Base-by-base conservation (phyloP, 2,888 invertebrate genomes). In the Fragum whitleyi region DNA sequence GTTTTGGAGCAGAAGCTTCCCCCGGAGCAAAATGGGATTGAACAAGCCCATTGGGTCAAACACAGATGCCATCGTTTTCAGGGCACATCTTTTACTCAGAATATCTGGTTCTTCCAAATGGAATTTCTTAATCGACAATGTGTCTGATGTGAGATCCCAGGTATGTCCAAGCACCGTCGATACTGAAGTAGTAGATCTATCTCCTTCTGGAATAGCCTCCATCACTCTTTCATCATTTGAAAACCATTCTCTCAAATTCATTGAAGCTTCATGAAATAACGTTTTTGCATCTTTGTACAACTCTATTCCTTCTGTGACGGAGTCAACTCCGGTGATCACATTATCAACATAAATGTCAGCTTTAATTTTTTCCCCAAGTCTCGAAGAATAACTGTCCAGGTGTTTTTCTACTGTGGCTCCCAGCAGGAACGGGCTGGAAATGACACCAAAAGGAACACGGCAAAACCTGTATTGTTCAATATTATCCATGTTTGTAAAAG, bases 341-440 rank as follows among this genome's bases (percentile, higher is more conserved):
- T 74, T 81, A 28, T 81, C 77, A 16, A 81, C 74, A 42, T 81
- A 78, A 26, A 78, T 62, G 32, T 71, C 39, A 3, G 26, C 62
- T 75, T 61, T 72, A 2, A 72, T 23, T 59, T 72, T 59, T 59
- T 42, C n/a, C n/a, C 68, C 57, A 19, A 69, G 7, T 6, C 32
- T 55, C 32, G 42, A 67, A 19, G 53, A 19, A 29, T 68, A 42
- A 1, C 32, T 21, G 6, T 68, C 69, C 9, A 69, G 59, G 57
- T 75, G 68, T 11, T 23, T 11, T 39, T 75, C 68, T 0, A 75
- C 39, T 42, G 69, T 59, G n/a, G 75, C 69, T 57, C 72, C 61
- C 21, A 72, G 47, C 3, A 72, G 61, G 21, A 72, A 72, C 9
- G 72, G 72, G 39, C 72, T 75, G 2, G 68, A 68, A 59, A 59